phyloP scores from a whole-genome alignment of 2,888 invertebrate genomes.

The Pasiphila rectangulata region DNA sequence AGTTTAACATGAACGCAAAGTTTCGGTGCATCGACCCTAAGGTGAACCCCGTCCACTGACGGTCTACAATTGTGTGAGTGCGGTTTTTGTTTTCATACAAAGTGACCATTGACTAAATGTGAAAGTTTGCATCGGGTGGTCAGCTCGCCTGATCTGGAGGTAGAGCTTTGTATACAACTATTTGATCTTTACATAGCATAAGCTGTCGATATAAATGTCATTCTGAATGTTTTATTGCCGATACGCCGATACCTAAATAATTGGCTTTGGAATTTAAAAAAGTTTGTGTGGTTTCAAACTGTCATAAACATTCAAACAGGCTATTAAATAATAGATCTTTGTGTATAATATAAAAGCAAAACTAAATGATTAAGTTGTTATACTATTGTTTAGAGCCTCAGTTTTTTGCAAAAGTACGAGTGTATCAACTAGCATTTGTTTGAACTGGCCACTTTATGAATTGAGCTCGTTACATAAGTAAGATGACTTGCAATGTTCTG shows the following conservation, averaged over 20 bases:
- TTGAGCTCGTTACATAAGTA: too few relatives aligned
- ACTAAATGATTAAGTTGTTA: too few relatives aligned
- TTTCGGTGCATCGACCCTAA: slow-evolving; percentile 47
- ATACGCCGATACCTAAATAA: slow-evolving; percentile 29
- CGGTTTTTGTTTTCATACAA: slow-evolving; percentile 54
- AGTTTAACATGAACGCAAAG: slow-evolving; percentile 51
- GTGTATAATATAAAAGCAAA: not conserved
- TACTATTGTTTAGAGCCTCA: too few relatives aligned
- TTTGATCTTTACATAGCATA: not conserved
- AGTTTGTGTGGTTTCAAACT: slow-evolving; percentile 18
- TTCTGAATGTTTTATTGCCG: slow-evolving; percentile 31
- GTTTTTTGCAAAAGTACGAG: too few relatives aligned
- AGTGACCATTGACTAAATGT: slow-evolving; percentile 54
- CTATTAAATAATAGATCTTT: not conserved
- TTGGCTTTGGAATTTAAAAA: slow-evolving; percentile 42
- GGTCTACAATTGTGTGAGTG: slow-evolving; percentile 68
- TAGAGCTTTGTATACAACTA: slow-evolving; percentile 22
- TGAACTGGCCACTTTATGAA: too few relatives aligned
- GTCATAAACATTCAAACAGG: not conserved
- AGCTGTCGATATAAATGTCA: slow-evolving; percentile 23
- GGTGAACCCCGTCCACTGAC: slow-evolving; percentile 39
- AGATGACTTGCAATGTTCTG: too few relatives aligned
- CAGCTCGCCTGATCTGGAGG: slow-evolving; percentile 35
- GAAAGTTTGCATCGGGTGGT: slow-evolving; percentile 56
- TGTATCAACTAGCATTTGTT: too few relatives aligned